Evolutionary conservation across 2,113 vertebrate genomes (phyloP), one percentile per base, ranked within the genome.

Genomic region (Sinocyclocheilus anophthalmus): DNA sequence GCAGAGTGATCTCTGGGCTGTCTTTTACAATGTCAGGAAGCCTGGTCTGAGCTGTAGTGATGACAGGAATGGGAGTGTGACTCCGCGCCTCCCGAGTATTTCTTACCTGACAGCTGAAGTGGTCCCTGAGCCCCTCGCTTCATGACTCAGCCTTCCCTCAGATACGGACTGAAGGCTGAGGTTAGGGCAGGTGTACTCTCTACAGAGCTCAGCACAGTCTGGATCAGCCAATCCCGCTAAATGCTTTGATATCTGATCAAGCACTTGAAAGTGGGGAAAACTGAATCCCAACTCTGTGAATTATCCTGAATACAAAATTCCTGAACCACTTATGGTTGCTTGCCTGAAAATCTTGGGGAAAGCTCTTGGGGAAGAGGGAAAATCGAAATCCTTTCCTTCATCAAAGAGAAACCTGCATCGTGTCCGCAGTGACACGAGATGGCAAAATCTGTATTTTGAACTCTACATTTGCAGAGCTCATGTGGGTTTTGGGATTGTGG

Each of bases 1-100:
- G 94, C 91, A 92, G 88, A 80, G 90, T 85, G 89, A 92, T 93
- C 92, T 89, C 90, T 76, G 45, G 88, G 91, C 92, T 93, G 94
- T 94, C 93, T 93, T 91, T 93, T 93, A 92, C 87, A 20, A 59
- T 81, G 84, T 70, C 84, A 59, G 10, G 33, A 45, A 45, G 59
- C 92, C 90, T 91, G 89, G 88, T 89, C 92, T 90, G 91, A 89
- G 92, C 77, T 84, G 88, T 87, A 86, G 80, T 45, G 42, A 45
- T 45, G 42, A 3, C 42, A 45, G 42, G 42, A 45, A 45, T 11
- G 42, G 10, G 42, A 45, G 42, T 73, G 79, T 26, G 65, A 76
- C 77, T 77, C 69, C 77, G 65, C 1, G 6, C 65, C 87, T 88
- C 76, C 59, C 73, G 37, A 57, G 80, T 79, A 85, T 88, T 82